A percentile compares a stretch with the other conserved stretches of the same genome.
phyloP scores from a whole-genome alignment of 2,888 invertebrate species.

The Sisyra nigra region DNA sequence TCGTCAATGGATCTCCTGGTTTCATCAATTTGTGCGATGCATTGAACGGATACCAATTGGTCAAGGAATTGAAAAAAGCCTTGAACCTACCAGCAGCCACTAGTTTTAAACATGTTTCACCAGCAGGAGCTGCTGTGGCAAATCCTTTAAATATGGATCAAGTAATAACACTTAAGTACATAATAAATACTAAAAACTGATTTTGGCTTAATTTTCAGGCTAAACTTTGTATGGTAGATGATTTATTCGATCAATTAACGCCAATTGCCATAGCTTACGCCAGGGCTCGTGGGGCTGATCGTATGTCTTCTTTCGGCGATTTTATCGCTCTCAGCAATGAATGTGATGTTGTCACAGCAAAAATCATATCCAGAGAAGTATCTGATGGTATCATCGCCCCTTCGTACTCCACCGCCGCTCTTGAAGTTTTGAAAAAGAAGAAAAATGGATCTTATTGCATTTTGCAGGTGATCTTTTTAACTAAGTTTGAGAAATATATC shows the following conservation, averaged over 20 bases:
- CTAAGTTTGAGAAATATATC: too few species aligned
- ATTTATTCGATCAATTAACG: constrained; percentile 52
- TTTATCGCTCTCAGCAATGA: constrained; percentile 86
- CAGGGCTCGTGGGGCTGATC: constrained; percentile 89
- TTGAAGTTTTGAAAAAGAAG: constrained; percentile 80
- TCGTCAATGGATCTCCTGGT: constrained; percentile 89
- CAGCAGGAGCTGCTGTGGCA: constrained; percentile 92
- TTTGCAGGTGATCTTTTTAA: constrained; percentile 39
- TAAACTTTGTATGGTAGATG: constrained; percentile 85
- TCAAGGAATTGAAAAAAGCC: constrained; percentile 68
- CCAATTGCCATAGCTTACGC: constrained; percentile 88
- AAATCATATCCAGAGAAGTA: constrained; percentile 82
- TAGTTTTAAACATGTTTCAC: constrained; percentile 97
- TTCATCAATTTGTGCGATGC: constrained; percentile 97
- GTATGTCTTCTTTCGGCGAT: constrained; percentile 99
- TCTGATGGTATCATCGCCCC: constrained; percentile 98
- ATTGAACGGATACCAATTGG: constrained; percentile 93
- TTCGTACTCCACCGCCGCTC: constrained; percentile 67
- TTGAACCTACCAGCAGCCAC: constrained; percentile 79
- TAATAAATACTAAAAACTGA: background rate
- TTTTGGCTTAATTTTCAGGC: constrained; percentile 37
- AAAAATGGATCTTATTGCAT: constrained; percentile 88
- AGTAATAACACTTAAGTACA: constrained; percentile 22
- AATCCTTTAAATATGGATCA: constrained; percentile 55
- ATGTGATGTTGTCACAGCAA: constrained; percentile 83